A percentile compares a stretch with the other conserved stretches of the same genome.
These are phyloP conservation scores for Lepidochitona cinerea DNA, from an alignment of 2,888 invertebrate genomes.

Conservation along the genomic window DNA sequence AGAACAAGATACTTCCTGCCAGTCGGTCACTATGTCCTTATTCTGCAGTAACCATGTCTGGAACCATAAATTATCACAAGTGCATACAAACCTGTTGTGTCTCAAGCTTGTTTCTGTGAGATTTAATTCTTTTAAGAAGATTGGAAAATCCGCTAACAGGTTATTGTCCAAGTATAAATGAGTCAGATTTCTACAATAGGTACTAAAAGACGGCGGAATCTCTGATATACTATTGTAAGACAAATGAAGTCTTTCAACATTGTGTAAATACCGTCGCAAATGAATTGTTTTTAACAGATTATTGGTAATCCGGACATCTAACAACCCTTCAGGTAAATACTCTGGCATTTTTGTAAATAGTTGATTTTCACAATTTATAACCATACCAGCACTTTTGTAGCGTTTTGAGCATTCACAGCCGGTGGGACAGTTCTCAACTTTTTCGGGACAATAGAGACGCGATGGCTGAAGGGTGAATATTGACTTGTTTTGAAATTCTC, in stretches of 20 bases:
- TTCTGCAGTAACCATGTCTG: not conserved
- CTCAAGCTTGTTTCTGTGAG: not conserved
- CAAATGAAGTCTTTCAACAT: not conserved
- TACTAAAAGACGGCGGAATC: not conserved
- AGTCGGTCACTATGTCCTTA: not conserved
- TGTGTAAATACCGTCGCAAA: not conserved
- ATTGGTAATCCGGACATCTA: not conserved
- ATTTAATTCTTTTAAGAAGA: not conserved
- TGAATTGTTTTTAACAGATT: not conserved
- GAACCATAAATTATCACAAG: not conserved
- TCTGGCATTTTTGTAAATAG: not conserved
- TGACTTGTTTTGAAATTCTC: not conserved
- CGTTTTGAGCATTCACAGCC: not conserved
- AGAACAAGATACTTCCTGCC: not conserved
- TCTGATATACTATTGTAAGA: not conserved
- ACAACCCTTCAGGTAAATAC: not conserved
- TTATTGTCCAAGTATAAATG: not conserved
- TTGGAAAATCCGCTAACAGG: not conserved
- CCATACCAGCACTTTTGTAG: not conserved
- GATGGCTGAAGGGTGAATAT: not conserved
- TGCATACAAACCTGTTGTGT: not conserved
- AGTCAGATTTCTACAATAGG: not conserved
- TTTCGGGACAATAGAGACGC: not conserved
- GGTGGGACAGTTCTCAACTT: not conserved
- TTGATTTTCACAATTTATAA: not conserved